phyloP scores from a whole-genome alignment of 2,888 invertebrate genomes.

The Nymphalis urticae region DNA sequence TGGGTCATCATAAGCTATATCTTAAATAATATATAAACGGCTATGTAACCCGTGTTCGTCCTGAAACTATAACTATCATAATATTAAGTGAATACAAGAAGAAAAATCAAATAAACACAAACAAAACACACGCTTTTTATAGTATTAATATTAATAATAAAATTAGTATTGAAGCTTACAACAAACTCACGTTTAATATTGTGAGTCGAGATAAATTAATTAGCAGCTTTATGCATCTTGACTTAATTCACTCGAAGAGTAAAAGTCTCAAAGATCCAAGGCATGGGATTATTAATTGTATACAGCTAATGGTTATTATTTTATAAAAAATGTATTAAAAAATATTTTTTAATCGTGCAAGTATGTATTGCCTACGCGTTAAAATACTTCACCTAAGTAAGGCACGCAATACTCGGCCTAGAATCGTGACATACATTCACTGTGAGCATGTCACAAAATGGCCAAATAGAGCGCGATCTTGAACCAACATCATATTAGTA shows the following conservation, averaged over 20 bases:
- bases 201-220: neutral
- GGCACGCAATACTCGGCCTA: conserved; percentile 34
- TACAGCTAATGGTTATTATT: neutral
- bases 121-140: no score
- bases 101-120: no score
- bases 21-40: neutral
- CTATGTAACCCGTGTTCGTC: no score
- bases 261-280: neutral
- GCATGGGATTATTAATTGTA: neutral
- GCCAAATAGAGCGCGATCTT: neutral
- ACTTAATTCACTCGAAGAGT: neutral
- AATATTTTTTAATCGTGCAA: conserved; percentile 14
- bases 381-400: conserved; percentile 32
- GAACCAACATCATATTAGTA: no score
- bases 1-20: no score
- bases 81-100: no score
- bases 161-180: no score
- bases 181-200: no score
- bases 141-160: no score
- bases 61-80: no score
- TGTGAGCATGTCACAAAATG: conserved; percentile 8
- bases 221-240: neutral
- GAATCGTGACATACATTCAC: conserved; percentile 31
- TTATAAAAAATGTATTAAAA: neutral
- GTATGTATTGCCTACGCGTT: conserved; percentile 25